Base-by-base conservation (phyloP, 2,113 vertebrate species). In the Rhabdornis inornatus region DNA sequence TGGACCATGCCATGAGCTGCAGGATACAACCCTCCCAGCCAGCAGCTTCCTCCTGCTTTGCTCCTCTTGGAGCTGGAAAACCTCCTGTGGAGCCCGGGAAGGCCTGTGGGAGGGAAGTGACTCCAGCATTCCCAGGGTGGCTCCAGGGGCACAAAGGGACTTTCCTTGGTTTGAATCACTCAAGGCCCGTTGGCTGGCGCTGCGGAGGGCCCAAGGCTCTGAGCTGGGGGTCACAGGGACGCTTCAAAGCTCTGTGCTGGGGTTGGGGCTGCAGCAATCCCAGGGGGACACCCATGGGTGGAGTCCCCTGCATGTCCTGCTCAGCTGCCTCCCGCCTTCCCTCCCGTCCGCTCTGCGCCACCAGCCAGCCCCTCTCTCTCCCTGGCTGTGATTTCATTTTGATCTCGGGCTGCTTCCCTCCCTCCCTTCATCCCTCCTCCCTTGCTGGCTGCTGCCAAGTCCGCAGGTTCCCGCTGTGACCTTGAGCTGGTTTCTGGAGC, bases 381-480 rank as follows among this genome's bases (percentile, higher is more conserved):
- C 86, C 88, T 57, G 55, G 79, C 86, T 70, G 69, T 30, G 95
- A 91, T 87, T 91, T 66, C 87, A 37, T 77, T 80, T 44, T 86
- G 80, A 69, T 87, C 91, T 57, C 60, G 19, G 76, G 89, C 92
- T 92, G 53, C 61, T 33, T 79, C 13, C 40, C 78, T 80, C 88
- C 57, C 69, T 86, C 85, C 69, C 60, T 76, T 44, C 47, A 65
- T 89, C 92, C 83, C 77, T 85, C 89, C 92, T 91, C 78, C 91
- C 71, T 88, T 63, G 12, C 76, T 88, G 6, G 33, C 90, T 25
- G 95, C 94, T 89, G 96, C 97, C 96, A 95, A 96, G 92, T 97
- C 96, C 80, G 95, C 97, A 97, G 94, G 95, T 97, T 97, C 95
- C 84, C 0, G 87, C 93, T 93, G 95, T 94, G 97, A 97, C 97